Evolutionary conservation across 1,140 invertebrate genomes (phyloP).

Genomic region (Eciton burchellii): DNA sequence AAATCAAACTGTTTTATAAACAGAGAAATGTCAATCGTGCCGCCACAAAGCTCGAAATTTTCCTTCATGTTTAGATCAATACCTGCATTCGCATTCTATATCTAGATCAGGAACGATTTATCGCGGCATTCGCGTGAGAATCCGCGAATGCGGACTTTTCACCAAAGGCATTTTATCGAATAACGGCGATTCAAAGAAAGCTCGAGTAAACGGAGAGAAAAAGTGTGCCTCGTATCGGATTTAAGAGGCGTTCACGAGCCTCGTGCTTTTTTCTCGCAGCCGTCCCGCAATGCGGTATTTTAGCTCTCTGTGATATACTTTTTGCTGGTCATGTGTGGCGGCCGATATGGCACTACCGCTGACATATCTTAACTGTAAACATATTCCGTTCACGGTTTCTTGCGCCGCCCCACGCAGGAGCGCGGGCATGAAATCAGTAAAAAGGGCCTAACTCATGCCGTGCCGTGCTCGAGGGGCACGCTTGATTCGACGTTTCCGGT

Average conservation of each 20-base stretch:
- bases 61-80: neutral
- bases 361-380: slow-evolving; percentile 60
- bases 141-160: neutral
- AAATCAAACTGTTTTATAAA: no score
- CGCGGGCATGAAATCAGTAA: slow-evolving; percentile 55
- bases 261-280: slow-evolving; percentile 23
- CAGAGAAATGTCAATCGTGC: no score
- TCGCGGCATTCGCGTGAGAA: neutral
- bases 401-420: slow-evolving; percentile 21
- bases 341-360: slow-evolving; percentile 36
- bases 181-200: neutral
- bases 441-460: slow-evolving; percentile 62
- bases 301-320: slow-evolving; percentile 30
- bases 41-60: neutral
- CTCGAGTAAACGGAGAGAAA: neutral
- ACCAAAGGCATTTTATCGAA: neutral
- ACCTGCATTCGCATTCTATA: no score
- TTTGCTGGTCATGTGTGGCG: slow-evolving; percentile 41
- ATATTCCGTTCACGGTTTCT: slow-evolving; percentile 59
- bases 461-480: slow-evolving; percentile 42
- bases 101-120: neutral
- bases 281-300: slow-evolving; percentile 35
- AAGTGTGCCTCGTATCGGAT: slow-evolving; percentile 29
- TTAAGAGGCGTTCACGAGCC: slow-evolving; percentile 38
- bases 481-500: slow-evolving; percentile 69